A percentile compares a stretch with the other conserved stretches of the same genome.
These are phyloP conservation scores for Gila robusta DNA, from an alignment of 2,797 vertebrate genomes.

Conservation along the genomic window DNA sequence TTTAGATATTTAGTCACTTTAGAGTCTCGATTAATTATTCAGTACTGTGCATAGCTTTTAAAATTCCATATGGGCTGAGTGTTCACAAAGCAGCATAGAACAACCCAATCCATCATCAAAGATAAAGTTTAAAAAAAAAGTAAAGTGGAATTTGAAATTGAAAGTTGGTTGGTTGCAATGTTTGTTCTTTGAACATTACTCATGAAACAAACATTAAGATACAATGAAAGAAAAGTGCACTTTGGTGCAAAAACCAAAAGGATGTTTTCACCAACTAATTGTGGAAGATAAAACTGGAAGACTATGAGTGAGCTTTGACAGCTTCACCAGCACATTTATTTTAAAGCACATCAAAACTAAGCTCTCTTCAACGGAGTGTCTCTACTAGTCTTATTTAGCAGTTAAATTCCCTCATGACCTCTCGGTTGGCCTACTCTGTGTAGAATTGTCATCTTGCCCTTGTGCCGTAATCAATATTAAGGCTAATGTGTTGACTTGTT, in stretches of 20 bases:
- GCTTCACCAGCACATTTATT: background rate
- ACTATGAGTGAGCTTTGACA: background rate
- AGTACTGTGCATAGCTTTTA: constrained; percentile 10
- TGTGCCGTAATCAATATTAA: constrained; percentile 48
- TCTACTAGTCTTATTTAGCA: constrained; percentile 35
- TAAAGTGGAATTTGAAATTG: background rate
- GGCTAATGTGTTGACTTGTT: constrained; percentile 48
- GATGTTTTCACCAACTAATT: background rate
- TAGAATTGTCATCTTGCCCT: constrained; percentile 49
- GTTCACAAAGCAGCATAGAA: background rate
- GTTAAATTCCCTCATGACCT: constrained; percentile 31
- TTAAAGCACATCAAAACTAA: background rate
- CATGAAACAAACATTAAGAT: background rate
- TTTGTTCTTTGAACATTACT: background rate
- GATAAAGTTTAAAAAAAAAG: background rate
- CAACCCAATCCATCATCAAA: background rate
- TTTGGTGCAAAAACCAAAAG: background rate
- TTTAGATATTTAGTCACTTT: constrained; percentile 14
- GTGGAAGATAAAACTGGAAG: too few relatives aligned
- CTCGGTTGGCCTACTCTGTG: constrained; percentile 20
- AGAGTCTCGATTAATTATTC: constrained; percentile 25
- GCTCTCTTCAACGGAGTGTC: constrained; percentile 9
- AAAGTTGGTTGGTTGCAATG: background rate
- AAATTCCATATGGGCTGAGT: background rate
- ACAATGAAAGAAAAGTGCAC: background rate